These are phyloP conservation scores for Eupithecia insigniata DNA, from an alignment of 2,888 invertebrate species.

Conservation along the genomic window DNA sequence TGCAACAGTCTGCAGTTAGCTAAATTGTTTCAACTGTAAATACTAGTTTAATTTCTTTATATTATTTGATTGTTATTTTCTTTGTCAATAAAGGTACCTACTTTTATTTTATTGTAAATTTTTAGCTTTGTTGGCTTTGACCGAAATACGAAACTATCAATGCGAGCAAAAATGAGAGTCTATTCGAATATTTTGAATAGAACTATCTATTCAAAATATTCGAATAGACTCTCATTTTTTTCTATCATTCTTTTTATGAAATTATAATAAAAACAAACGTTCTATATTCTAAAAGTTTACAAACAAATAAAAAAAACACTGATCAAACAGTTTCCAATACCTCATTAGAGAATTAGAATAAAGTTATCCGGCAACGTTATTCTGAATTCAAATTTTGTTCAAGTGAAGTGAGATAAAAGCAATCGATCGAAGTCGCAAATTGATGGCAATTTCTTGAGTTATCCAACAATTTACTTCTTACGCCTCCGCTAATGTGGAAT, in stretches of 20 bases:
- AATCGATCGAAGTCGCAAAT: slow-evolving; percentile 30
- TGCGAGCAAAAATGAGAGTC: too few relatives aligned
- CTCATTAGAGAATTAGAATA: background rate
- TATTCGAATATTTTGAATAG: too few relatives aligned
- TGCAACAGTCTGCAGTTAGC: too few relatives aligned
- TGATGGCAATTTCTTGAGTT: slow-evolving; percentile 37
- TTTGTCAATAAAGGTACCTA: too few relatives aligned
- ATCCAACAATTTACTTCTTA: slow-evolving; percentile 10
- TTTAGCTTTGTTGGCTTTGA: background rate
- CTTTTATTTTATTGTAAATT: too few relatives aligned
- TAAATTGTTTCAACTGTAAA: too few relatives aligned
- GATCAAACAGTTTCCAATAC: background rate
- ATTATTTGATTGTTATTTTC: too few relatives aligned
- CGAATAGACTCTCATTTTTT: background rate
- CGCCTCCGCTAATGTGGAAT: slow-evolving; percentile 16
- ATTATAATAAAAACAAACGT: background rate
- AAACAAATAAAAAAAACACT: background rate
- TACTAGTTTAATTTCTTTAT: too few relatives aligned
- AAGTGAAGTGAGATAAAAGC: slow-evolving; percentile 8
- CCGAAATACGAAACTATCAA: too few relatives aligned
- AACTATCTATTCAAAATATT: background rate
- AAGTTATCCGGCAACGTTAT: slow-evolving; percentile 13
- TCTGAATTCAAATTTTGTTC: slow-evolving; percentile 16
- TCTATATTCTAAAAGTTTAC: background rate
- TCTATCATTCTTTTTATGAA: background rate